A percentile compares a stretch with the other conserved stretches of the same genome.
These are phyloP conservation scores for Petrocephalus zakoni DNA, from an alignment of 2,113 vertebrate genomes.

Conservation along the genomic window DNA sequence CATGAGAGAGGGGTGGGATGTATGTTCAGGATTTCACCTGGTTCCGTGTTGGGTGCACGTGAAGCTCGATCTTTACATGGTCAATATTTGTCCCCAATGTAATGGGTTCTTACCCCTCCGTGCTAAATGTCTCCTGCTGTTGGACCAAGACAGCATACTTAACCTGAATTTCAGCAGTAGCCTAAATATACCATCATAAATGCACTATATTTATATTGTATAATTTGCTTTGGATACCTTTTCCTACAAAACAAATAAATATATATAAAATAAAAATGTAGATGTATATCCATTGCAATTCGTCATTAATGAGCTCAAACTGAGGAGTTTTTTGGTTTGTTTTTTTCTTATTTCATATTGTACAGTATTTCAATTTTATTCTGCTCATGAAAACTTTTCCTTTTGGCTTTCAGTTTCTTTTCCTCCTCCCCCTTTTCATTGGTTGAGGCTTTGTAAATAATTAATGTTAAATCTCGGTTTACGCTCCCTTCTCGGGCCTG, in stretches of 20 bases:
- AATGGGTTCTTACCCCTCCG: neutral
- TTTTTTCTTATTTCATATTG: slow-evolving; percentile 21
- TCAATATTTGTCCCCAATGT: neutral
- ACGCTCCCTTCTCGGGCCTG: neutral
- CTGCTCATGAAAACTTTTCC: slow-evolving; percentile 1
- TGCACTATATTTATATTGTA: neutral
- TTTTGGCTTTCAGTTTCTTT: neutral
- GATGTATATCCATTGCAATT: neutral
- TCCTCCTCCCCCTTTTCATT: slow-evolving; percentile 3
- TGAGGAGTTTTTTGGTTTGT: neutral
- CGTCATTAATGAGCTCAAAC: neutral
- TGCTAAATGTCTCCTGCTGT: neutral
- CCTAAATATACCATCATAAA: neutral
- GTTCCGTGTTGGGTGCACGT: neutral
- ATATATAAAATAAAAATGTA: neutral
- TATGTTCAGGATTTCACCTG: neutral
- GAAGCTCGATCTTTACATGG: neutral
- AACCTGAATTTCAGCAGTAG: neutral
- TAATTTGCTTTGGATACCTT: neutral
- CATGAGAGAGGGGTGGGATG: neutral
- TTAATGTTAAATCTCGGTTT: neutral
- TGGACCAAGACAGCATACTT: neutral
- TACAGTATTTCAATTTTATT: slow-evolving; percentile 17
- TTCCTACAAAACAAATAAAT: neutral
- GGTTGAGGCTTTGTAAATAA: slow-evolving; percentile 21